A percentile compares a stretch with the other conserved stretches of the same genome.
Evolutionary conservation across 2,113 vertebrate genomes (phyloP).

Genomic region (Strix aluco): DNA sequence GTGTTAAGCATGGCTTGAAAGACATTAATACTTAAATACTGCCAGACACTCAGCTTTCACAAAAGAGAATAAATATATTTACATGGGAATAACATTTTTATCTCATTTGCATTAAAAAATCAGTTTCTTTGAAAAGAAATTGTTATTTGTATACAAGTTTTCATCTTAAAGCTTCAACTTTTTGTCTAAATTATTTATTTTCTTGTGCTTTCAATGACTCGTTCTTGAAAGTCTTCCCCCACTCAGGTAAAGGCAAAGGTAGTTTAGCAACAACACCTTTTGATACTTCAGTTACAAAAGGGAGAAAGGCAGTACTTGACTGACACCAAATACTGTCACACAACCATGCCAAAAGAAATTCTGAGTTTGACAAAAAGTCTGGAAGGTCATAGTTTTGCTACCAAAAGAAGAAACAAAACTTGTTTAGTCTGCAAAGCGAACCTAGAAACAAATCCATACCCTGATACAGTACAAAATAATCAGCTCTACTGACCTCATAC

Average conservation of each 20-base stretch:
- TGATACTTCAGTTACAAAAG: background rate
- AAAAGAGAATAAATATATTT: slow-evolving; percentile 33
- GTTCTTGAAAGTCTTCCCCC: background rate
- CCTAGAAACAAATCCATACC: background rate
- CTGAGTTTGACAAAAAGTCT: background rate
- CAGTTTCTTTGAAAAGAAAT: background rate
- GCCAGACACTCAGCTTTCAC: background rate
- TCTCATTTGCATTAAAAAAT: background rate
- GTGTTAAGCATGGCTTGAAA: slow-evolving; percentile 50
- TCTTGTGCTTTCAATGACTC: background rate
- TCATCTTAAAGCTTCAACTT: background rate
- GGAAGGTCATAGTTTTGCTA: background rate
- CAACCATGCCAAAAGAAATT: background rate
- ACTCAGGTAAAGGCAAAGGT: background rate
- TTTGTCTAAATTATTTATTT: background rate
- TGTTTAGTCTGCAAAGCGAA: background rate
- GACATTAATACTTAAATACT: slow-evolving; percentile 28
- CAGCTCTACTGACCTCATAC: background rate
- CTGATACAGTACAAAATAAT: background rate
- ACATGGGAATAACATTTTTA: background rate
- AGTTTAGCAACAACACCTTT: background rate
- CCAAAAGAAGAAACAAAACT: background rate
- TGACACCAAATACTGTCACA: background rate
- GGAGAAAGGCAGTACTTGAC: background rate
- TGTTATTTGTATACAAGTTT: background rate